Conservation (phyloP, 2,888 invertebrate species). For the Trissoscelio sp. region DNA sequence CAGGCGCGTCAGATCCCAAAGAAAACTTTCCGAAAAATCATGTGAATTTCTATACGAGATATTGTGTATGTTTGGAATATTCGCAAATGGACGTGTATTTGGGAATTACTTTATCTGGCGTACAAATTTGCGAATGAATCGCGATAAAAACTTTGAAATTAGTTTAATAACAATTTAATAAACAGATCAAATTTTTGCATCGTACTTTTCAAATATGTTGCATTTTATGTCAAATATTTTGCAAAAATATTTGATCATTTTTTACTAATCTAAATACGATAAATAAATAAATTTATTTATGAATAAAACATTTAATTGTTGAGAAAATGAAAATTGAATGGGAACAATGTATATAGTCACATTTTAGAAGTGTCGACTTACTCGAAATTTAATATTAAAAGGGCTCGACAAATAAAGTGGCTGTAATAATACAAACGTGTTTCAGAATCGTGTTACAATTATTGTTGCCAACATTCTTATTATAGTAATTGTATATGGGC, state of each 20-base stretch:
- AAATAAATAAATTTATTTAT: neutral
- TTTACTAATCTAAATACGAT: too few relatives aligned
- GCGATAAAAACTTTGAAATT: neutral
- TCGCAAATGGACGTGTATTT: conserved; percentile 34
- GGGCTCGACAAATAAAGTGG: neutral
- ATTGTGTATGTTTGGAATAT: conserved; percentile 34
- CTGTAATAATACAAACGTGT: conserved; percentile 9
- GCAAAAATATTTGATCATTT: too few relatives aligned
- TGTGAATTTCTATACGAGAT: conserved; percentile 45
- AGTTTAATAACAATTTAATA: neutral
- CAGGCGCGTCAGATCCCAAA: conserved; percentile 52
- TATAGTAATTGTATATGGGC: conserved; percentile 4
- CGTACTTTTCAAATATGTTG: too few relatives aligned
- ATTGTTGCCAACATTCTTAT: neutral
- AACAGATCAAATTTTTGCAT: too few relatives aligned
- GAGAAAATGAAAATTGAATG: too few relatives aligned
- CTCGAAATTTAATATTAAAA: conserved; percentile 16
- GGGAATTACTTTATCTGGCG: conserved; percentile 34
- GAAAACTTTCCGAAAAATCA: conserved; percentile 62
- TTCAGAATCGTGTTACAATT: conserved; percentile 25
- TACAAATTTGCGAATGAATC: conserved; percentile 19
- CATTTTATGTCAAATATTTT: too few relatives aligned
- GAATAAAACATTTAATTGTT: too few relatives aligned
- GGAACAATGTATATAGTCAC: neutral
- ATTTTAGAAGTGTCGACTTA: neutral